Conservation (phyloP, 2,113 vertebrate species). For the Sinocyclocheilus maitianheensis region DNA sequence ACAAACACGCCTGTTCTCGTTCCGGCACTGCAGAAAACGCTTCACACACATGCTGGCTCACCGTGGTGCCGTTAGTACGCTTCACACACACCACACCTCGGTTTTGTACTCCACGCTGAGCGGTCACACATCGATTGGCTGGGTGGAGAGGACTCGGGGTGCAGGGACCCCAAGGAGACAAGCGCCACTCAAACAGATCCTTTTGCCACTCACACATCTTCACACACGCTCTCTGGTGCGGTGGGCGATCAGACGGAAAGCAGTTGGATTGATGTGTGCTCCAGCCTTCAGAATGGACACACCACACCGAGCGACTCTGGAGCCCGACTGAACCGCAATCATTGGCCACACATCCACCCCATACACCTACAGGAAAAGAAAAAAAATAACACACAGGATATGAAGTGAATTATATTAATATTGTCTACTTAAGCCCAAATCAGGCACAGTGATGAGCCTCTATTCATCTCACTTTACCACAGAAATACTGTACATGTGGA, state of each 20-base stretch:
- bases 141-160: conserved; percentile 52
- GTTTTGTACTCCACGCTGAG: conserved; percentile 81
- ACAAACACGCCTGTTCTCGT: conserved; percentile 80
- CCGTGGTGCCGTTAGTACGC: conserved; percentile 72
- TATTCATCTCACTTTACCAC: background rate
- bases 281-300: conserved; percentile 83
- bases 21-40: conserved; percentile 74
- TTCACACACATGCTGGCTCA: conserved; percentile 75
- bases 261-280: conserved; percentile 79
- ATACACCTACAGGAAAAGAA: conserved; percentile 73
- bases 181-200: conserved; percentile 83
- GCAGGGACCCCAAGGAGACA: conserved; percentile 79
- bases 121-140: conserved; percentile 72
- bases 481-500: background rate
- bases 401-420: background rate
- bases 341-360: conserved; percentile 81
- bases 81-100: conserved; percentile 74
- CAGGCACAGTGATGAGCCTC: background rate
- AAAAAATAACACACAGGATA: background rate
- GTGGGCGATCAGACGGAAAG: conserved; percentile 71
- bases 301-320: conserved; percentile 81
- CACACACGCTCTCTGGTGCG: conserved; percentile 79
- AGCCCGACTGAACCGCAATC: conserved; percentile 77
- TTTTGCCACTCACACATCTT: conserved; percentile 84
- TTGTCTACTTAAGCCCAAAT: background rate